Base-by-base conservation (phyloP, 2,888 invertebrate species). In the Drosophila leonis region DNA sequence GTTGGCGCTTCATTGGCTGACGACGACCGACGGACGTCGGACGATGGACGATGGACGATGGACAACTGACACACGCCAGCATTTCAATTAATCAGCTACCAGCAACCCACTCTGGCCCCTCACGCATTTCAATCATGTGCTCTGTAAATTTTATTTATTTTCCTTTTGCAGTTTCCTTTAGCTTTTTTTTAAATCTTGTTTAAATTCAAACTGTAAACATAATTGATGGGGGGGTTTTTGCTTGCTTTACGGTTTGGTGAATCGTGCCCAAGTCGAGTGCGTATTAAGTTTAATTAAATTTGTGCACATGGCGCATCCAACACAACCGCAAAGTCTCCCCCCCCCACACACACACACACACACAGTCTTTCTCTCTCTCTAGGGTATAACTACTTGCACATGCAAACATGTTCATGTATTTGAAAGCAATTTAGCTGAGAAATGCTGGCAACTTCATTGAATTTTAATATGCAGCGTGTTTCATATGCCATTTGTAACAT, bases 351-450 rank as follows among this genome's bases (percentile, higher is more conserved):
- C 15, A 29, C 27, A 27, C 33, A 44, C 15, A 52, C 41, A 59
- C 3, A 7, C 7, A 1, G 41, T 24, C n/a, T 27, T 12, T 49
- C 39, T 18, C 12, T 46, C n/a, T 57, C 18, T 55, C 64, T 24
- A 44, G 29, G 24, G 18, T 12, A 61, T 48, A 56, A 56, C 18
- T 63, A 35, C 57, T 31, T 56, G 56, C 63, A 66, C 31, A 79
- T 65, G 61, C 24, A 37, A 24, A 59, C 41, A 73, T 79, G 69
- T 59, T 52, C 41, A 42, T 69, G 59, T 75, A 84, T 87, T 76
- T 62, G 71, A 82, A 89, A 82, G 85, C 78, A 86, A 89, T 86
- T 89, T 88, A 88, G 82, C 61, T 78, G 83, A 75, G 88, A 80
- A 84, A 76, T 70, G 71, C 60, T 64, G 69, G 48, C 48, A 81